Evolutionary conservation across 2,113 vertebrate genomes (phyloP).

Genomic region (Planiliza haematocheilus): DNA sequence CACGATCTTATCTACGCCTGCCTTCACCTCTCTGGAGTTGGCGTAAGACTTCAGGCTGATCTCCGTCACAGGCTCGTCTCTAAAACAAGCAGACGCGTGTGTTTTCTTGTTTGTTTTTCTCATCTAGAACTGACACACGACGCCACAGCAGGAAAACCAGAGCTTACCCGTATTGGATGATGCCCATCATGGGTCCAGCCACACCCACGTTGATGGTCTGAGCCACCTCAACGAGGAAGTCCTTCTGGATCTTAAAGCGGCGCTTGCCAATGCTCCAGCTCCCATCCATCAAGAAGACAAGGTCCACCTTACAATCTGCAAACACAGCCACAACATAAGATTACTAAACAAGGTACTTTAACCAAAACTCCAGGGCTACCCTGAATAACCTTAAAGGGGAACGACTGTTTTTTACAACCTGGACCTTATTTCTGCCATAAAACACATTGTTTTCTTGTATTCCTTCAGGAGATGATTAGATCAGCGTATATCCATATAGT

Average conservation of each 20-base stretch:
- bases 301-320: constrained; percentile 93
- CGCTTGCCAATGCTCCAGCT: constrained; percentile 96
- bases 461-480: too few relatives aligned
- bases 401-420: too few relatives aligned
- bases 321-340: neutral
- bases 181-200: constrained; percentile 92
- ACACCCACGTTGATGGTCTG: constrained; percentile 89
- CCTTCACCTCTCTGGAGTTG: constrained; percentile 89
- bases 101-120: neutral
- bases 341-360: neutral
- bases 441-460: too few relatives aligned
- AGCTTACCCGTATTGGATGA: constrained; percentile 93
- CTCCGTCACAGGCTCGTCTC: constrained; percentile 91
- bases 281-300: constrained; percentile 94
- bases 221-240: constrained; percentile 89
- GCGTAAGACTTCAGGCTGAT: constrained; percentile 88
- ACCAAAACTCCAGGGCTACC: too few relatives aligned
- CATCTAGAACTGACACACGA: neutral
- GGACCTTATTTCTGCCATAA: too few relatives aligned
- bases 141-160: neutral
- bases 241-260: constrained; percentile 95
- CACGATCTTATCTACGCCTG: constrained; percentile 90
- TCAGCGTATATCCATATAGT: too few relatives aligned
- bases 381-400: too few relatives aligned
- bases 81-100: constrained; percentile 56